Percentiles rank a stretch among this genome's conserved stretches.
Evolutionary conservation across 2,888 invertebrate species (phyloP).

Genomic region (Elegia similella): DNA sequence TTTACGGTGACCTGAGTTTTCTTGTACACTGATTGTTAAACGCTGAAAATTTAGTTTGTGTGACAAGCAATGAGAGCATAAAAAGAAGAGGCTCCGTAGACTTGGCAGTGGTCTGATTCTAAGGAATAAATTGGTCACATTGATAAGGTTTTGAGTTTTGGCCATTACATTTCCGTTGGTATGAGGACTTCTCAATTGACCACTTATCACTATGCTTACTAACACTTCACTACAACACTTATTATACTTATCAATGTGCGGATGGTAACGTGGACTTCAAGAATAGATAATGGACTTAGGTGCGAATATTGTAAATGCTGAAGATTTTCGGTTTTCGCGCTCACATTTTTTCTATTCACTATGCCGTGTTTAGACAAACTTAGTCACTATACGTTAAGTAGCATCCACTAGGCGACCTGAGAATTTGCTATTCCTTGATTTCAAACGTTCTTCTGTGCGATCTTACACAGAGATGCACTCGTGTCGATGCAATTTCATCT

Average conservation of each 20-base stretch:
- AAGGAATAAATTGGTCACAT: too few relatives aligned
- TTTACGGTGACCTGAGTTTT: not conserved
- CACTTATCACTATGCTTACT: constrained; percentile 61
- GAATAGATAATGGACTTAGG: constrained; percentile 78
- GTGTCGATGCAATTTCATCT: too few relatives aligned
- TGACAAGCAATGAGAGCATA: too few relatives aligned
- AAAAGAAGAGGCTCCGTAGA: too few relatives aligned
- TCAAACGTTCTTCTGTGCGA: too few relatives aligned
- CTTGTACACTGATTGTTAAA: not conserved
- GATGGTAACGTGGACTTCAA: constrained; percentile 77
- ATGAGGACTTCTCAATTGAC: not conserved
- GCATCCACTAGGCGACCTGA: too few relatives aligned
- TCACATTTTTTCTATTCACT: constrained; percentile 46
- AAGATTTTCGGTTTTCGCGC: constrained; percentile 43
- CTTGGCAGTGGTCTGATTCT: too few relatives aligned
- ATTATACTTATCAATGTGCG: constrained; percentile 46
- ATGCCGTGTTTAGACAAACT: constrained; percentile 2
- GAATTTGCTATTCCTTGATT: too few relatives aligned
- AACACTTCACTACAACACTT: constrained; percentile 63
- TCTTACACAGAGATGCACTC: too few relatives aligned
- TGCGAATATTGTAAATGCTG: constrained; percentile 76
- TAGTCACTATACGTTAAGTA: not conserved
- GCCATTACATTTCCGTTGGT: not conserved
- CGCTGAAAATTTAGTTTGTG: not conserved
- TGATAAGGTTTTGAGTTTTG: constrained; percentile 10